Conservation (phyloP, 2,797 vertebrate species). For the Premnoplex brunnescens region DNA sequence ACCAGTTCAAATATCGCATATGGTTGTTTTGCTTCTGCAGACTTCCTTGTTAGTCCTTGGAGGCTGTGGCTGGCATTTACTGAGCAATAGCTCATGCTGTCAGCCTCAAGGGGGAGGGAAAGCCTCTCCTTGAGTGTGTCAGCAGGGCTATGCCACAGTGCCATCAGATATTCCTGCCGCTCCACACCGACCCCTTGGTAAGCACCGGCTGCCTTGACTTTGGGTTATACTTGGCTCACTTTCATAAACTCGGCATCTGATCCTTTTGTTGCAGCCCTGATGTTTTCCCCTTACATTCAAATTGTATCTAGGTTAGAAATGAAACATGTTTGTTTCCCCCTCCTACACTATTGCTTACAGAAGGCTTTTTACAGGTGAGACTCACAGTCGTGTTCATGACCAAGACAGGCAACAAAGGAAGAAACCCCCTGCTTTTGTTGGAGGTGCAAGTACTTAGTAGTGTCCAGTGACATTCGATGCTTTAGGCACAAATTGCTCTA, state of each 20-base stretch:
- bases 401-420: neutral
- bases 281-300: neutral
- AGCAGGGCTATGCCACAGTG: neutral
- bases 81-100: conserved; percentile 47
- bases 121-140: conserved; percentile 10
- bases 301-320: neutral
- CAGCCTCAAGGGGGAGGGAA: conserved; percentile 47
- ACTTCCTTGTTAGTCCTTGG: conserved; percentile 62
- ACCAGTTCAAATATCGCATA: conserved; percentile 51
- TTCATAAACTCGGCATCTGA: neutral
- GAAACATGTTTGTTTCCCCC: neutral
- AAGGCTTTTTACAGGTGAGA: neutral
- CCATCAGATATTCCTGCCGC: neutral
- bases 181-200: neutral
- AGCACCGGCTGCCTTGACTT: neutral
- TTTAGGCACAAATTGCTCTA: neutral
- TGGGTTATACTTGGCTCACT: neutral
- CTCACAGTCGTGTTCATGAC: neutral
- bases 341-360: neutral
- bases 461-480: neutral
- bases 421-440: neutral
- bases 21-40: conserved; percentile 63
- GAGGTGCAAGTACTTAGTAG: neutral
- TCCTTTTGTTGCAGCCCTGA: neutral
- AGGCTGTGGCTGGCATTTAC: conserved; percentile 59